Evolutionary conservation across 2,888 invertebrate species (phyloP).

Genomic region (Hedya salicella): DNA sequence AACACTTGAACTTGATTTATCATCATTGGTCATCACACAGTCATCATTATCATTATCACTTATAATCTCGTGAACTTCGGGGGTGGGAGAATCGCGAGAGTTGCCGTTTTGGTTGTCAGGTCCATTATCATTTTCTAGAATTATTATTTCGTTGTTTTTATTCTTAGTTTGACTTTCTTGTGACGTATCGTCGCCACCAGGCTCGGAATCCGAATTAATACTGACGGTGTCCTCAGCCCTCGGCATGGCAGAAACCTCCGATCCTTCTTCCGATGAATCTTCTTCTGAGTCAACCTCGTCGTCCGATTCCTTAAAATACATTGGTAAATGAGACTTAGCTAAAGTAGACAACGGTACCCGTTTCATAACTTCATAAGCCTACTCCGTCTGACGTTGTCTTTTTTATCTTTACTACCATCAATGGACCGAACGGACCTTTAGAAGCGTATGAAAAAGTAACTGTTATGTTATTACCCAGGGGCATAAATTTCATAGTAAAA

Average conservation of each 20-base stretch:
- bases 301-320: slow-evolving; percentile 54
- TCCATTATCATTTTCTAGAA: slow-evolving; percentile 58
- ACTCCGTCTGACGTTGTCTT: too few species aligned
- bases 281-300: slow-evolving; percentile 61
- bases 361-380: too few species aligned
- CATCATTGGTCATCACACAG: slow-evolving; percentile 62
- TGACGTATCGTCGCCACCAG: slow-evolving; percentile 60
- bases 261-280: slow-evolving; percentile 50
- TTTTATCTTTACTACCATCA: too few species aligned
- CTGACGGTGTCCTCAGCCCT: slow-evolving; percentile 69
- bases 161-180: slow-evolving; percentile 56
- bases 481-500: too few species aligned
- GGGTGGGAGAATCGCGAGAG: slow-evolving; percentile 53
- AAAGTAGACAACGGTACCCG: too few species aligned
- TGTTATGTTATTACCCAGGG: too few species aligned
- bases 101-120: slow-evolving; percentile 61
- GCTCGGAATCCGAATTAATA: slow-evolving; percentile 71
- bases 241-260: slow-evolving; percentile 56
- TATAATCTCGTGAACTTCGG: slow-evolving; percentile 73
- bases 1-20: slow-evolving; percentile 51
- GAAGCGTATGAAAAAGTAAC: too few species aligned
- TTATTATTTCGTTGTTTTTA: slow-evolving; percentile 59
- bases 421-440: too few species aligned
- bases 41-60: slow-evolving; percentile 83
- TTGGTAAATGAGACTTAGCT: not conserved